Base-by-base conservation (phyloP, 2,888 invertebrate genomes). In the Agrochola lychnidis region DNA sequence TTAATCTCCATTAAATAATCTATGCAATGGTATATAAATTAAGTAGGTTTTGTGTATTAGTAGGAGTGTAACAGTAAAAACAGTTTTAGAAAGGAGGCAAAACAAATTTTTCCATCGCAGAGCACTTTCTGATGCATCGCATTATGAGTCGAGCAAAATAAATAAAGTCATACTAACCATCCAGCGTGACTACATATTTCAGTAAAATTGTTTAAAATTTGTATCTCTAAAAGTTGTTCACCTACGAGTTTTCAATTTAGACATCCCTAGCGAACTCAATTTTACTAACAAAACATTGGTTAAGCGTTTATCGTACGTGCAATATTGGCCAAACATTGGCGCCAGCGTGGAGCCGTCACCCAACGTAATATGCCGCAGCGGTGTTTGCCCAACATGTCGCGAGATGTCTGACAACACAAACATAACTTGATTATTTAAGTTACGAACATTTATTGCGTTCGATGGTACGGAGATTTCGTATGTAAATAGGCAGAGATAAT, bases 361-460 rank as follows among this genome's bases (percentile, higher is more conserved):
- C 62, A 61, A 80, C 73, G 72, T 79, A 87, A 87, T 87, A 86
- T 78, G 72, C 84, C 81, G 64, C 83, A 82, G 62, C 63, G 64
- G 63, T 88, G 80, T 89, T 88, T 88, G 80, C 84, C 22, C 70
- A 81, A 72, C 82, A 83, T 81, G 70, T 73, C 82, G 64, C 74
- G 63, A 80, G 75, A 84, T 84, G 83, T 85, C 81, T 75, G 68
- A 73, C 79, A 84, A 78, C 72, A 87, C 74, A 89, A 87, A 88
- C 80, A 85, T 79, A 79, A 81, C 76, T 82, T 76, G 80, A 87
- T 88, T 89, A 89, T 87, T 88, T 83, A 85, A 89, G 79, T 88
- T 88, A 66, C 45, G 25, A 83, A 83, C 73, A 78, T 83, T 85
- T 85, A 86, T 81, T 86, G 70, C 74, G 56, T 78, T 83, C 42